Evolutionary conservation across 2,888 invertebrate genomes (phyloP).

Genomic region (Lampropteryx suffumata): DNA sequence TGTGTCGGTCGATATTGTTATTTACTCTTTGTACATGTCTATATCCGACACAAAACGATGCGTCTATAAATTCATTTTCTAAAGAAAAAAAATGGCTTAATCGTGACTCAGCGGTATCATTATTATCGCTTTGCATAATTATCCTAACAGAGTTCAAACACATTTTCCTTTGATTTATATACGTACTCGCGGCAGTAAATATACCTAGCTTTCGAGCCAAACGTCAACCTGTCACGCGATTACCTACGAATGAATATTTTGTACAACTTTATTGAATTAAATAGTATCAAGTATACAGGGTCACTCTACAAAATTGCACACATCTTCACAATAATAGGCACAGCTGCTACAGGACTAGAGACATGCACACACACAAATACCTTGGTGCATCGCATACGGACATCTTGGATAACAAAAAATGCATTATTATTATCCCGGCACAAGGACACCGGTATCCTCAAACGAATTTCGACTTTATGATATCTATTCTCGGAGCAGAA

Average conservation of each 20-base stretch:
- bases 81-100: constrained; percentile 46
- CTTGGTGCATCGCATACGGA: constrained; percentile 72
- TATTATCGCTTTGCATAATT: constrained; percentile 62
- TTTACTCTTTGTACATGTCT: not conserved
- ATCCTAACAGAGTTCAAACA: constrained; percentile 57
- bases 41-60: constrained; percentile 25
- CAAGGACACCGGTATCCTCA: constrained; percentile 48
- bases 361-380: constrained; percentile 58
- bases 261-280: constrained; percentile 29
- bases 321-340: constrained; percentile 73
- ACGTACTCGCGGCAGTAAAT: constrained; percentile 39
- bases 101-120: constrained; percentile 57
- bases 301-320: constrained; percentile 60
- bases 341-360: constrained; percentile 72
- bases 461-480: constrained; percentile 45
- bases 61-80: constrained; percentile 36
- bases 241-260: constrained; percentile 54
- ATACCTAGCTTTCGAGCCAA: constrained; percentile 54
- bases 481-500: constrained; percentile 24
- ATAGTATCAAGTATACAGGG: constrained; percentile 50
- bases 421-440: constrained; percentile 77
- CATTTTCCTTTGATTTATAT: constrained; percentile 48
- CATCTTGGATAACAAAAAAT: constrained; percentile 75
- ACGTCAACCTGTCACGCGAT: constrained; percentile 70
- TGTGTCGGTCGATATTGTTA: no score